Conservation (phyloP, 2,888 invertebrate species). For the Saturnia japonica region DNA sequence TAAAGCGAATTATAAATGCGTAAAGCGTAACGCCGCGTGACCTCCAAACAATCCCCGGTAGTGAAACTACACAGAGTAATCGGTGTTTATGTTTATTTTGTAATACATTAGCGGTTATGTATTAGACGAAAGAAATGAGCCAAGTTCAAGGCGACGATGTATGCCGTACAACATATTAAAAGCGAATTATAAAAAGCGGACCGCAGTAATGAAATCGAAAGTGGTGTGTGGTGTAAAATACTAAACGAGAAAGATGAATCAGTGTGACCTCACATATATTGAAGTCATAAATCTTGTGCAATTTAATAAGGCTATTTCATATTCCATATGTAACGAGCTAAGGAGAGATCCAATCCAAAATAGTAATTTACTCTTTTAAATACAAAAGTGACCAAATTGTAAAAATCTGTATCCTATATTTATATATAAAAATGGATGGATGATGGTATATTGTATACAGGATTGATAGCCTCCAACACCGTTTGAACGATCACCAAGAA, state of each 20-base stretch:
- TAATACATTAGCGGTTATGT: constrained; percentile 45
- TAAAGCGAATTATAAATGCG: constrained; percentile 35
- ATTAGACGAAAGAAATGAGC: constrained; percentile 28
- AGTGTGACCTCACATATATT: not conserved
- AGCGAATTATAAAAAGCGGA: constrained; percentile 27
- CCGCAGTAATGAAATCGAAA: constrained; percentile 56
- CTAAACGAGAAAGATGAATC: constrained; percentile 26
- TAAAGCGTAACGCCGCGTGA: constrained; percentile 39
- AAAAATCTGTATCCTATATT: too few species aligned
- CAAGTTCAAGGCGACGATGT: constrained; percentile 71
- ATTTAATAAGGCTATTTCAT: not conserved
- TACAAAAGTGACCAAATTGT: too few species aligned
- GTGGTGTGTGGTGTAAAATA: constrained; percentile 40
- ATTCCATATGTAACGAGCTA: too few species aligned
- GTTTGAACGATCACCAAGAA: too few species aligned
- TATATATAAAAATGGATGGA: too few species aligned
- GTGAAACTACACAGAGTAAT: constrained; percentile 23
- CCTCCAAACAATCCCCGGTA: constrained; percentile 31
- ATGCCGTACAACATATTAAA: constrained; percentile 52
- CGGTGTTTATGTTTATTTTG: constrained; percentile 32
- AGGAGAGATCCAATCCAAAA: too few species aligned
- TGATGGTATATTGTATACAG: too few species aligned
- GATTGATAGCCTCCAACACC: too few species aligned
- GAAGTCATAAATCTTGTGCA: constrained; percentile 1
- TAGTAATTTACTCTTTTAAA: too few species aligned